Base-by-base conservation (phyloP, 2,888 invertebrate genomes). In the Tortricodes alternella region DNA sequence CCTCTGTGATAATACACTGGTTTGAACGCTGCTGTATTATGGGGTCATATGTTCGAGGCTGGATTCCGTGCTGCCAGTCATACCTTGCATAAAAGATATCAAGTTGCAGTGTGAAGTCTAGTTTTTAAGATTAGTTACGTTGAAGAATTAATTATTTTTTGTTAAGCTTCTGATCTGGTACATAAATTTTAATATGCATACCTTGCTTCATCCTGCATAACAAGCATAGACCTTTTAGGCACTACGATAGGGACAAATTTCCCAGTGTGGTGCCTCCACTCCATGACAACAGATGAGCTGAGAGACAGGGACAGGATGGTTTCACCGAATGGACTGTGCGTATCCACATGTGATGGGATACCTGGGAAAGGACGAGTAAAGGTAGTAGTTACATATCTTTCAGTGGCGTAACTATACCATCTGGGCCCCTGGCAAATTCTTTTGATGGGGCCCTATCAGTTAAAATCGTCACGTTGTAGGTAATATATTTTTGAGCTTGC, bases 281-380 rank as follows among this genome's bases (percentile, higher is more conserved):
- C 97, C 98, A 99, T 98, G 0, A 97, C 92, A 48, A 96, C 93
- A 55, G 94, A 92, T 1, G 96, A 94, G 2, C 95, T 94, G 11
- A 98, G 89, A 2, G 98, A 98, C 0, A 99, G 78, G 0, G 98
- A 97, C 19, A 98, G 76, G 61, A 99, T 96, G 1, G 95, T 95
- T 72, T 95, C 95, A 63, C 96, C 95, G 84, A 99, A 99, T 0
- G 97, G 96, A 80, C 97, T 97, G 76, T 98, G 98, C 0, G 97
- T 98, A 78, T 99, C 99, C 15, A 98, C 94, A 83, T 99, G 99
- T 0, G 95, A 93, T 24, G 99, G 99, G 76, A 99, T 99, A 32
- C 98, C 97, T 96, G 70, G 1, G 65, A 66, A 44, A n/a, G n/a
- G n/a, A n/a, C n/a, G n/a, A n/a, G n/a, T n/a, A n/a, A n/a, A n/a